Conservation (phyloP, 2,888 invertebrate genomes). For the Cheilosia vulpina region DNA sequence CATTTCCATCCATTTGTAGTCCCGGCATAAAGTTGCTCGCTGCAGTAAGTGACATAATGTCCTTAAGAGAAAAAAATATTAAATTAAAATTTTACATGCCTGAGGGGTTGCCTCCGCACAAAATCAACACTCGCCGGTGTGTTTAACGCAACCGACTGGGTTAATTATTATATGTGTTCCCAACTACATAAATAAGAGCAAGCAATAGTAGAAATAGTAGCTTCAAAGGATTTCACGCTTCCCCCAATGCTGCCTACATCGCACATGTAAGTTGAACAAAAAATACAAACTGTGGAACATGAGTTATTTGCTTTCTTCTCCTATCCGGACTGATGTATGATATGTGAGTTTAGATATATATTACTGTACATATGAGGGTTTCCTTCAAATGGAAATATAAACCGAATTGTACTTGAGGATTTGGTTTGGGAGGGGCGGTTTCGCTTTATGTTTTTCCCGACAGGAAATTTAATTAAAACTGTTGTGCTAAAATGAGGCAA, state of each 20-base stretch:
- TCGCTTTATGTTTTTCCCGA: no score
- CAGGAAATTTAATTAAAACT: no score
- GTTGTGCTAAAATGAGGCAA: no score
- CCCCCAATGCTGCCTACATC: not conserved
- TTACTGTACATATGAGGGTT: no score
- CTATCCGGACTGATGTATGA: no score
- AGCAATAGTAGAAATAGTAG: not conserved
- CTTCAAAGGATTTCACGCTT: conserved; percentile 52
- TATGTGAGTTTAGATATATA: no score
- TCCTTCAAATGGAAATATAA: no score
- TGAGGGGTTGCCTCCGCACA: conserved; percentile 46
- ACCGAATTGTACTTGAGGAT: no score
- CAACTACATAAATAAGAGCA: conserved; percentile 32
- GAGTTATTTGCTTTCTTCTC: no score
- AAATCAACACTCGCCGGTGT: conserved; percentile 62
- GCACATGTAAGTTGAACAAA: no score
- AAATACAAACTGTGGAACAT: no score
- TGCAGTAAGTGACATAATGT: conserved; percentile 61
- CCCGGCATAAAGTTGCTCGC: conserved; percentile 41
- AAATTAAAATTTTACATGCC: conserved; percentile 21
- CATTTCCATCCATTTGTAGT: conserved; percentile 30
- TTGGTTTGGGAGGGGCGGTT: no score
- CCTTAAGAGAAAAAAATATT: conserved; percentile 30
- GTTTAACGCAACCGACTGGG: conserved; percentile 43
- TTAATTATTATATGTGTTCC: conserved; percentile 62